Evolutionary conservation across 2,113 vertebrate genomes (phyloP).

Genomic region (Ornithorhynchus anatinus): DNA sequence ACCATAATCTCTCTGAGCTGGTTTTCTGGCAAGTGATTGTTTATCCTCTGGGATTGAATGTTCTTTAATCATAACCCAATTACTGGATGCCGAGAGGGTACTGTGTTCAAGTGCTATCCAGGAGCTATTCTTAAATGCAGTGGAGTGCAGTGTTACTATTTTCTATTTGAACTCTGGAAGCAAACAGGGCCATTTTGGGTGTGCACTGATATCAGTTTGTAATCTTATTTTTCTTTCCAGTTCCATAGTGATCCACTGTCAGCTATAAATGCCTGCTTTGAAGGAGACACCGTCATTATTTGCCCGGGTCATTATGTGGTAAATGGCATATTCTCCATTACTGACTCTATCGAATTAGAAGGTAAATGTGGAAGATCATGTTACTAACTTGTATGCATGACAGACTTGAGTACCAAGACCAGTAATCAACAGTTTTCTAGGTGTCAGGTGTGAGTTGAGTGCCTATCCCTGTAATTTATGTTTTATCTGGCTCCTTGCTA

Average conservation of each 20-base stretch:
- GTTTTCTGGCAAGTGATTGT: background rate
- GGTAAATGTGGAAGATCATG: slow-evolving; percentile 60
- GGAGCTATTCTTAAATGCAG: background rate
- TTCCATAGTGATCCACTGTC: slow-evolving; percentile 82
- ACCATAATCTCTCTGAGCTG: background rate
- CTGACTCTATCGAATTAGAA: slow-evolving; percentile 87
- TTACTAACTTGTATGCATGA: background rate
- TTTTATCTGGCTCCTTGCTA: no score
- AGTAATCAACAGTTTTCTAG: no score
- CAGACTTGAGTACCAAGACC: background rate
- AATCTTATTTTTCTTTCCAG: slow-evolving; percentile 61
- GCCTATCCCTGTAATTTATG: no score
- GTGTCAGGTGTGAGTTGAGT: no score
- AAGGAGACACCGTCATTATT: slow-evolving; percentile 83
- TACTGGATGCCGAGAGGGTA: background rate
- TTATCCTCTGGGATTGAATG: background rate
- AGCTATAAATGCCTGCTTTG: slow-evolving; percentile 79
- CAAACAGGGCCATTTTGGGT: background rate
- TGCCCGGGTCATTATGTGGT: slow-evolving; percentile 85
- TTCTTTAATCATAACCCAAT: background rate
- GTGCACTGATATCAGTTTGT: background rate
- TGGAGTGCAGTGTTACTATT: no score
- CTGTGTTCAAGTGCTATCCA: background rate
- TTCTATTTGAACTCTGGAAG: background rate
- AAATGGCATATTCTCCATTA: slow-evolving; percentile 76